Evolutionary conservation across 2,888 invertebrate genomes (phyloP).

Genomic region (Tenthredo scrophulariae): DNA sequence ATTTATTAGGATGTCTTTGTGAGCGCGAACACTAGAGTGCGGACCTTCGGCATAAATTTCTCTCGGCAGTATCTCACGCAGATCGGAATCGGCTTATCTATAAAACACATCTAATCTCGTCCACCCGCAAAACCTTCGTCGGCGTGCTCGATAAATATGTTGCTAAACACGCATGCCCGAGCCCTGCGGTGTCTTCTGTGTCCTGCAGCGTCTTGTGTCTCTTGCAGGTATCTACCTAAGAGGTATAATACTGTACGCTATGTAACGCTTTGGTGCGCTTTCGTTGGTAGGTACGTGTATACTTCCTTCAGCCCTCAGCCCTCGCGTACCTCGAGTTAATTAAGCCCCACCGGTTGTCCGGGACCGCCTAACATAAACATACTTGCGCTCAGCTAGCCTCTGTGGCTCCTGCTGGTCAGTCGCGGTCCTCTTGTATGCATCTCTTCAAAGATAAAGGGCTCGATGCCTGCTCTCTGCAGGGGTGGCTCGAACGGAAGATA

Average conservation of each 20-base stretch:
- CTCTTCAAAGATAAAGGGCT: conserved; percentile 46
- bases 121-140: conserved; percentile 52
- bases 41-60: conserved; percentile 33
- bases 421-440: conserved; percentile 47
- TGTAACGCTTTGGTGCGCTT: conserved; percentile 38
- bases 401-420: conserved; percentile 28
- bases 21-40: neutral
- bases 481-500: conserved; percentile 30
- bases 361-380: conserved; percentile 52
- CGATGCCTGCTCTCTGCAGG: neutral
- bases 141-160: conserved; percentile 52
- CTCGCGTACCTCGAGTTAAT: conserved; percentile 50
- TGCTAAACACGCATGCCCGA: conserved; percentile 51
- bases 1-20: conserved; percentile 45
- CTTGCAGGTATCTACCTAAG: conserved; percentile 25
- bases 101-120: conserved; percentile 53
- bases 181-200: conserved; percentile 46
- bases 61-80: conserved; percentile 51
- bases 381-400: conserved; percentile 42
- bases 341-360: conserved; percentile 52
- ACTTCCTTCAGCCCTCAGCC: conserved; percentile 6
- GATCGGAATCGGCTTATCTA: conserved; percentile 53
- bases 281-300: conserved; percentile 12
- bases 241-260: conserved; percentile 11
- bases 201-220: conserved; percentile 39